Evolutionary conservation across 2,113 vertebrate genomes (phyloP).

Genomic region (Colinus virginianus): DNA sequence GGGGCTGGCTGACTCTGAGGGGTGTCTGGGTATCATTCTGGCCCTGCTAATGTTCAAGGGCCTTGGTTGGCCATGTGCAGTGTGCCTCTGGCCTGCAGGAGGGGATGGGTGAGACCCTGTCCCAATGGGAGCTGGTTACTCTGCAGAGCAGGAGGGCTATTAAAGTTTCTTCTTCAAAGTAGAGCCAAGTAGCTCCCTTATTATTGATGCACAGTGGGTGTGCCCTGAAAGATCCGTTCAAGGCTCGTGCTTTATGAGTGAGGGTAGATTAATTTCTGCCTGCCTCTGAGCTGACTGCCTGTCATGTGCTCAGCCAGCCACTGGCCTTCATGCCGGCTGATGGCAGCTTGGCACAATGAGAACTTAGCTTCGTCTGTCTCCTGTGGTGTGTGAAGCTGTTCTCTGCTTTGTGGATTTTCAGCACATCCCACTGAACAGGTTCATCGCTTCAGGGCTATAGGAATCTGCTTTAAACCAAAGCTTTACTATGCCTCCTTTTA

Average conservation of each 20-base stretch:
- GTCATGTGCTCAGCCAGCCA: neutral
- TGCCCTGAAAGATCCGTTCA: neutral
- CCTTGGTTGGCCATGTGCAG: neutral
- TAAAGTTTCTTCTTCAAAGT: neutral
- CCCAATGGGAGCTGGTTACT: neutral
- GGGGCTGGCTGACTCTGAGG: rapidly evolving
- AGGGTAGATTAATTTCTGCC: neutral
- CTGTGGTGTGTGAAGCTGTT: neutral
- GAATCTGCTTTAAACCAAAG: neutral
- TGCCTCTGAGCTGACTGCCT: neutral
- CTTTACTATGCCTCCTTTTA: neutral
- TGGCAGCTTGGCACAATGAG: neutral
- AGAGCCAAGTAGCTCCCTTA: neutral
- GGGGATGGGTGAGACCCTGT: neutral
- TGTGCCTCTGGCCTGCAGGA: neutral
- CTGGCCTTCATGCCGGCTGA: neutral
- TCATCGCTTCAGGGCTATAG: neutral
- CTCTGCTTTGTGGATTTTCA: neutral
- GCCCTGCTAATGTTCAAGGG: neutral
- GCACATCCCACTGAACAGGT: neutral
- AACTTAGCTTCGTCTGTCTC: neutral
- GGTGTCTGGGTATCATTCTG: neutral
- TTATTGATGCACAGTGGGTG: neutral
- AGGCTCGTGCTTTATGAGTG: neutral
- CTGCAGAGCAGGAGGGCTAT: neutral